Conservation (phyloP, 1,140 invertebrate species). For the Drosophila bocqueti region DNA sequence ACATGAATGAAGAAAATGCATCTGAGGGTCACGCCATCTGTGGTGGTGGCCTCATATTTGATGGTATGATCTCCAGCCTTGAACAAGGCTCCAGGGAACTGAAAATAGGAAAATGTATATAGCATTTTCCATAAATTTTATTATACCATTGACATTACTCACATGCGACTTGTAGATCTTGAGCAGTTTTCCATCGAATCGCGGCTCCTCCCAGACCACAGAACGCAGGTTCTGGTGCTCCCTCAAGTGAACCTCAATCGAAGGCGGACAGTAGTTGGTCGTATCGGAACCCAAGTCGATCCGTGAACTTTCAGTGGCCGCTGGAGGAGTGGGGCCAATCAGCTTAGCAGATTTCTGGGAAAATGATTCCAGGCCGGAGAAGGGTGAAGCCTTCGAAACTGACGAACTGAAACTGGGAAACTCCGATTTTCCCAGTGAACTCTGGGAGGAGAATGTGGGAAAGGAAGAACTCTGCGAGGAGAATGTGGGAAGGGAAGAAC, state of each 20-base stretch:
- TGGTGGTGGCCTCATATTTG: slow-evolving; percentile 88
- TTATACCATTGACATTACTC: slow-evolving; percentile 41
- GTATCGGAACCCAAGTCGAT: slow-evolving; percentile 55
- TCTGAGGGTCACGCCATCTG: slow-evolving; percentile 87
- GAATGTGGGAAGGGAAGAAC: too few species aligned
- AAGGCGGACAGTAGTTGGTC: slow-evolving; percentile 87
- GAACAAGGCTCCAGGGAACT: slow-evolving; percentile 88
- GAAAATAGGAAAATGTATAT: neutral
- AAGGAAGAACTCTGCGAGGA: neutral
- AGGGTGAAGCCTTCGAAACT: neutral
- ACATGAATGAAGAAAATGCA: slow-evolving; percentile 89
- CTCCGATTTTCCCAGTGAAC: neutral
- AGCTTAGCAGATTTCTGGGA: slow-evolving; percentile 16
- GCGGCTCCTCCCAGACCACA: slow-evolving; percentile 89
- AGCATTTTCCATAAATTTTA: neutral
- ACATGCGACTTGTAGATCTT: slow-evolving; percentile 88
- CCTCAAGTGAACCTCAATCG: slow-evolving; percentile 87
- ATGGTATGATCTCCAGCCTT: slow-evolving; percentile 87
- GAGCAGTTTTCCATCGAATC: slow-evolving; percentile 87
- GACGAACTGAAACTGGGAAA: neutral
- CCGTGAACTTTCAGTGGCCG: slow-evolving; percentile 16
- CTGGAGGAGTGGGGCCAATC: neutral
- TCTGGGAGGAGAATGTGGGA: slow-evolving; percentile 4
- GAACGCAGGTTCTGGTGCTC: slow-evolving; percentile 86
- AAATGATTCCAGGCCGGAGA: neutral